These are phyloP conservation scores for Zhuqinia jingwanae DNA, from an alignment of 2,888 invertebrate genomes.

Conservation along the genomic window DNA sequence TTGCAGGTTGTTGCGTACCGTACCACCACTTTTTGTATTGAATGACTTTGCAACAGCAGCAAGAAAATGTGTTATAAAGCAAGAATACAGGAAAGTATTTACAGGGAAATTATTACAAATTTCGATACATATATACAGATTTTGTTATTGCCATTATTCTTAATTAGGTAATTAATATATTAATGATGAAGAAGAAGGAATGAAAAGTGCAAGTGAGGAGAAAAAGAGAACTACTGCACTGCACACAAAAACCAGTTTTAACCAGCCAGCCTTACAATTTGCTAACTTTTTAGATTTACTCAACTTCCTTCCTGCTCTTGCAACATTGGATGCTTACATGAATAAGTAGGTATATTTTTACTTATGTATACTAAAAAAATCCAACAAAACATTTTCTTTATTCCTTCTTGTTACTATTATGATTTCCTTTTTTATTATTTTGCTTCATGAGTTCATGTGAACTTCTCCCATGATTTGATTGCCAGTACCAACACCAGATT, in stretches of 20 bases:
- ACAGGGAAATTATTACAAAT: neutral
- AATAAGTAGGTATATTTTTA: neutral
- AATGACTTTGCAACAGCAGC: too few relatives aligned
- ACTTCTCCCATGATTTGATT: conserved; percentile 15
- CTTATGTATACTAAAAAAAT: neutral
- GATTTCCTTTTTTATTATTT: too few relatives aligned
- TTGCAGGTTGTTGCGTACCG: too few relatives aligned
- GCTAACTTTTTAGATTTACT: neutral
- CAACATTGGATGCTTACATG: neutral
- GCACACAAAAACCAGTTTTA: conserved; percentile 13
- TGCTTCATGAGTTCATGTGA: conserved; percentile 1
- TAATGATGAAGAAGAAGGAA: neutral
- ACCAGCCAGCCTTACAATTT: neutral
- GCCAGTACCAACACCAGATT: neutral
- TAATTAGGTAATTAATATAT: neutral
- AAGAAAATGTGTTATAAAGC: too few relatives aligned
- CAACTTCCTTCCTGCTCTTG: conserved; percentile 26
- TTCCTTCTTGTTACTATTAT: neutral
- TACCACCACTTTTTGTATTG: too few relatives aligned
- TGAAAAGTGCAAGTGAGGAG: too few relatives aligned
- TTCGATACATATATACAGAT: too few relatives aligned
- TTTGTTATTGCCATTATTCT: too few relatives aligned
- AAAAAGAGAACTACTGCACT: too few relatives aligned
- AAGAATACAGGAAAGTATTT: neutral
- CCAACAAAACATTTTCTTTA: neutral